Evolutionary conservation across 2,113 vertebrate species (phyloP).

Genomic region (Naja naja): DNA sequence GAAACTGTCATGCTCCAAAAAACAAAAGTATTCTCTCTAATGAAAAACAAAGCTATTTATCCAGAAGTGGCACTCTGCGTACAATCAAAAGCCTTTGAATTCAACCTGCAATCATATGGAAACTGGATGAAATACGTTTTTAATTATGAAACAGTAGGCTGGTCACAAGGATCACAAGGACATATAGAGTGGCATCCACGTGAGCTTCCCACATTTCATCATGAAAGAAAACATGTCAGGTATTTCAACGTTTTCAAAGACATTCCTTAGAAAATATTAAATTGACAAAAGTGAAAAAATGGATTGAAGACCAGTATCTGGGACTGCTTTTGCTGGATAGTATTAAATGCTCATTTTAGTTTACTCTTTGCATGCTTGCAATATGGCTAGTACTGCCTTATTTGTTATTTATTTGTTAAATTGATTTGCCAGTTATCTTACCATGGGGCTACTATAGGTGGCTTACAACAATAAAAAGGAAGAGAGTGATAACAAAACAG

Average conservation of each 20-base stretch:
- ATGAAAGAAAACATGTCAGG: constrained; percentile 14
- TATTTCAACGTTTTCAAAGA: constrained; percentile 36
- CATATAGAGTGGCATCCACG: constrained; percentile 17
- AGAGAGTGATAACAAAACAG: neutral
- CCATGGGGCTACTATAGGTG: neutral
- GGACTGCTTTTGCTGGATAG: constrained; percentile 9
- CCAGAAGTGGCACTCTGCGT: accelerated
- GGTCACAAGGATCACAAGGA: constrained; percentile 28
- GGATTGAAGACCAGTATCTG: constrained; percentile 14
- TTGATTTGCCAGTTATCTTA: neutral
- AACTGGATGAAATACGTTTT: constrained; percentile 47
- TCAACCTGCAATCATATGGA: constrained; percentile 32
- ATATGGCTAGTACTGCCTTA: neutral
- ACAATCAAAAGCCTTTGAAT: constrained; percentile 40
- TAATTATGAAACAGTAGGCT: constrained; percentile 47
- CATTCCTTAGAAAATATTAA: neutral
- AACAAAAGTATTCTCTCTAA: neutral
- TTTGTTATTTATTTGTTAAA: neutral
- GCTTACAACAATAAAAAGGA: neutral
- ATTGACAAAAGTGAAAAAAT: neutral
- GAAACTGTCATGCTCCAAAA: constrained; percentile 20
- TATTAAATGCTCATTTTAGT: constrained; percentile 12
- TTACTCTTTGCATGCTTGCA: constrained; percentile 26
- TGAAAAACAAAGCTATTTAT: constrained; percentile 23
- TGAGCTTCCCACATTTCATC: constrained; percentile 35